Evolutionary conservation across 2,797 vertebrate species (phyloP), one percentile per base, ranked within the genome.

Genomic region (Salarias fasciatus): DNA sequence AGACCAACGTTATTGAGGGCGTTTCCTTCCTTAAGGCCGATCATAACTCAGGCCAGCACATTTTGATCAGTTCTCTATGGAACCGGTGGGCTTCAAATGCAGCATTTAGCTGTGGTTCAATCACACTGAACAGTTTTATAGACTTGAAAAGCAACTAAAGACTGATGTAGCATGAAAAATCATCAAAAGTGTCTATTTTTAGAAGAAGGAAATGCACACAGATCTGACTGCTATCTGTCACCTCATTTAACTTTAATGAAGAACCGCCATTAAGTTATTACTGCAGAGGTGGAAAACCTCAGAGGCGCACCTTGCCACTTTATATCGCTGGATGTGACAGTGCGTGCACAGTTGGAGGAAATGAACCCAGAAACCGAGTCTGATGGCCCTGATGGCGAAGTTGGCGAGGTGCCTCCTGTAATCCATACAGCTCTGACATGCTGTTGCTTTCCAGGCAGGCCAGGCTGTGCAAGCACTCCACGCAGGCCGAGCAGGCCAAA

Each of bases 391-490:
- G 50, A 67, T 69, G 74, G 71, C 33, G 13, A 57, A 55, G 66
- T 33, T 78, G 74, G 69, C 76, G 45, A 55, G 37, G 28, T 55
- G 72, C 67, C 72, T 15, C 29, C 57, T 74, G 63, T 63, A 74
- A 80, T 77, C 63, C 72, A 77, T 68, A 66, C 63, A 67, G 53
- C 53, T 75, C 51, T 62, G 75, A 75, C 59, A 64, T 14, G 41
- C 60, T 42, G 66, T 44, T 42, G 57, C 11, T 11, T 67, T 68
- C 51, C 77, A 72, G 55, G 48, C 69, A 62, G 49, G 29, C 6
- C 58, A 11, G 70, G n/a, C 57, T 63, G 52, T 55, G 58, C 51
- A 48, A 70, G 52, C 53, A 46, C 63, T 63, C 50, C 47, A 57
- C 24, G 40, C 47, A 10, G 33, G 61, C 41, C 42, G 29, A 55